phyloP scores from a whole-genome alignment of 2,888 invertebrate genomes.

The Platycnemis pennipes region DNA sequence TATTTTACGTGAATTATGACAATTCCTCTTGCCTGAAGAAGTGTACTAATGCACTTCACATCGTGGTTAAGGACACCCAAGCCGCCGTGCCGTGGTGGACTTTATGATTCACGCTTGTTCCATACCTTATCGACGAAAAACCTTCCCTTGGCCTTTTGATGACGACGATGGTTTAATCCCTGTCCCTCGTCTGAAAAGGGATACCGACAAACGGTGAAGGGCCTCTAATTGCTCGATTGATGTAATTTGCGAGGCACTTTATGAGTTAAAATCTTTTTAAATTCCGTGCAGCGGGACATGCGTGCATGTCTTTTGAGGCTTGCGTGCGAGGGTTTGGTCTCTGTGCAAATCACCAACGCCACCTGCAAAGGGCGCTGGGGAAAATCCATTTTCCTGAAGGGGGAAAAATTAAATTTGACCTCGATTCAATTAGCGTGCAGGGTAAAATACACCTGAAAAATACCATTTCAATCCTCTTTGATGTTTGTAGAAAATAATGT shows the following conservation, averaged over 20 bases:
- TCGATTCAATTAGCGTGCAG: not conserved
- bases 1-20: too few species aligned
- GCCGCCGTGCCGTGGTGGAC: too few species aligned
- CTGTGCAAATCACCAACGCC: not conserved
- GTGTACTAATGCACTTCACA: too few species aligned
- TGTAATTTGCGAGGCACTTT: not conserved
- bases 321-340: not conserved
- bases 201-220: not conserved
- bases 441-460: not conserved
- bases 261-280: not conserved
- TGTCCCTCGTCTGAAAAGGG: not conserved
- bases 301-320: not conserved
- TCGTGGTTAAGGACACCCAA: too few species aligned
- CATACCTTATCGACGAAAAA: too few species aligned
- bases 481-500: not conserved
- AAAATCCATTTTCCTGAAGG: not conserved
- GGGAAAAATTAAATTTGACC: not conserved
- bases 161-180: not conserved
- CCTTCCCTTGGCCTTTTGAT: too few species aligned
- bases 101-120: too few species aligned
- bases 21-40: too few species aligned
- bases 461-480: not conserved
- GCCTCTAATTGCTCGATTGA: not conserved
- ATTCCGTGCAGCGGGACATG: not conserved
- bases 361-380: not conserved